These are phyloP conservation scores for Planiliza haematocheilus DNA, from an alignment of 2,113 vertebrate species.

Conservation along the genomic window DNA sequence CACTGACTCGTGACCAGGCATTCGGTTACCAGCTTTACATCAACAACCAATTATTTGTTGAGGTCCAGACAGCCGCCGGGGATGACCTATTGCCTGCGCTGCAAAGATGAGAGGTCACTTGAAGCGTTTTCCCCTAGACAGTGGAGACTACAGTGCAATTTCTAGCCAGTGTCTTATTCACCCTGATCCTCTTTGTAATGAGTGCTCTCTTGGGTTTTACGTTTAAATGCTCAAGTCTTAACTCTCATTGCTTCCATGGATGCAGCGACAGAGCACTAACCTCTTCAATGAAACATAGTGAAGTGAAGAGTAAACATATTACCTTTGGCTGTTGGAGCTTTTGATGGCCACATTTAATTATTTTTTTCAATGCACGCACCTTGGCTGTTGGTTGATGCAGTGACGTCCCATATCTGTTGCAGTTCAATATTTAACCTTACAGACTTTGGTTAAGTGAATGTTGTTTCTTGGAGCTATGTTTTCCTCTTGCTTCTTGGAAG, in stretches of 20 bases:
- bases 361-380: no score
- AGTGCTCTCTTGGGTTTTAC: constrained; percentile 17
- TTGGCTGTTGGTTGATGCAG: no score
- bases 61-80: constrained; percentile 17
- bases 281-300: background rate
- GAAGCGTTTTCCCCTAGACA: constrained; percentile 3
- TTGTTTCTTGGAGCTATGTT: no score
- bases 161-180: background rate
- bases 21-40: constrained; percentile 12
- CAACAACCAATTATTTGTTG: constrained; percentile 55
- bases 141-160: background rate
- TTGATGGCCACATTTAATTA: no score
- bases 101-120: constrained; percentile 27
- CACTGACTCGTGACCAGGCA: constrained; percentile 38
- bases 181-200: background rate
- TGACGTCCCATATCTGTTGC: no score
- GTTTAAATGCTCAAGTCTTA: constrained; percentile 8
- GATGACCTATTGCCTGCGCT: constrained; percentile 4
- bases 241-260: background rate
- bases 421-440: no score
- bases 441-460: no score
- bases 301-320: no score
- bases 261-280: background rate
- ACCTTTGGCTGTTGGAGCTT: no score
- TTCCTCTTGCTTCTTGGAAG: background rate